phyloP scores from a whole-genome alignment of 2,113 vertebrate genomes.

The Periophthalmus modestus region DNA sequence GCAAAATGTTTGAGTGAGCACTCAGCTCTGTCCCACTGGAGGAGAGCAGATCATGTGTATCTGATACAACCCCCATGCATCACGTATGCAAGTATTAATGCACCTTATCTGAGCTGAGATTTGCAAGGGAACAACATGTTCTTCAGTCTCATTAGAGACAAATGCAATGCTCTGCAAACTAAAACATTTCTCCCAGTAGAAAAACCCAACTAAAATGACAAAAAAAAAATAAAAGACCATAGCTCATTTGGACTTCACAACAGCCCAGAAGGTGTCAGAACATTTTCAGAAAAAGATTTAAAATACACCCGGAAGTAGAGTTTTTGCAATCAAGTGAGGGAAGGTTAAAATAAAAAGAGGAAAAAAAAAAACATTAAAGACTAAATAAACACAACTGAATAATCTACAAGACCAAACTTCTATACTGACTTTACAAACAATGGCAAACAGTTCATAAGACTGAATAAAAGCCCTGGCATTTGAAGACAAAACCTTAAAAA shows the following conservation, averaged over 20 bases:
- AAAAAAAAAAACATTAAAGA: not conserved
- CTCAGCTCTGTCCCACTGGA: constrained; percentile 58
- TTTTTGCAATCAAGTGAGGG: not conserved
- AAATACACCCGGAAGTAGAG: not conserved
- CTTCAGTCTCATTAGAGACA: not conserved
- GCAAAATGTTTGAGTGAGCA: constrained; percentile 55
- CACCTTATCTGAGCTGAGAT: not conserved
- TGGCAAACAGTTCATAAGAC: not conserved
- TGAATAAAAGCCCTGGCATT: not conserved
- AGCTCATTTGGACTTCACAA: not conserved
- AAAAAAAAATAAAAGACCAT: not conserved
- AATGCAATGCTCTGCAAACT: not conserved
- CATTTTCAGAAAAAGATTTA: not conserved
- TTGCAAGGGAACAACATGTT: not conserved
- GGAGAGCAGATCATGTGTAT: constrained; percentile 56
- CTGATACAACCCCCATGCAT: constrained; percentile 61
- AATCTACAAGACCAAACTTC: too few species aligned
- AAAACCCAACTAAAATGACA: not conserved
- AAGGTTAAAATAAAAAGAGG: too few species aligned
- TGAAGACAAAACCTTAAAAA: not conserved
- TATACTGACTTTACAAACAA: not conserved
- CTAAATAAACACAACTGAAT: too few species aligned
- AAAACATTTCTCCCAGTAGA: not conserved
- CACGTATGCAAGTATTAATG: constrained; percentile 2
- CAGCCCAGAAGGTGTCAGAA: not conserved